phyloP scores from a whole-genome alignment of 2,113 vertebrate species.

The Mohoua ochrocephala region DNA sequence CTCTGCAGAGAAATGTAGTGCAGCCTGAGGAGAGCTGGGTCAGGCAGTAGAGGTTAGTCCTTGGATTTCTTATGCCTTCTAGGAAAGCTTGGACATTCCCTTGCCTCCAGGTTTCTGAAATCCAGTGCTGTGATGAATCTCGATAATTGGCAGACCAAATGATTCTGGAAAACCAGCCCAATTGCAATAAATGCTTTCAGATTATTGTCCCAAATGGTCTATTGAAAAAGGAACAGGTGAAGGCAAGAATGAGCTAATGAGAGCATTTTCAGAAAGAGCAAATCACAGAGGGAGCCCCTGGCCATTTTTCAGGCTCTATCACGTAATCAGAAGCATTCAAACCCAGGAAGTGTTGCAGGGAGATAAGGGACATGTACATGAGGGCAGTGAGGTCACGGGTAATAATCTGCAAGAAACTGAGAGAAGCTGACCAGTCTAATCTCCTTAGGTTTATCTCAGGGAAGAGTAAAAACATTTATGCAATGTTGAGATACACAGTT shows the following conservation, averaged over 20 bases:
- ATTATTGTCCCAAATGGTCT: background rate
- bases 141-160: background rate
- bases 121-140: background rate
- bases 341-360: background rate
- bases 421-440: background rate
- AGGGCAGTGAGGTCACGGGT: background rate
- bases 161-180: background rate
- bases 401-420: background rate
- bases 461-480: background rate
- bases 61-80: background rate
- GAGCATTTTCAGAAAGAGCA: background rate
- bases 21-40: background rate
- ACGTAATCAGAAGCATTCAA: constrained; percentile 23
- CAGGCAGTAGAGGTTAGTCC: background rate
- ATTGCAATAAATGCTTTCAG: background rate
- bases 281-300: background rate
- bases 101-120: background rate
- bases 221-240: background rate
- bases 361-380: background rate
- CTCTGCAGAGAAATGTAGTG: background rate
- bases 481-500: background rate
- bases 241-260: background rate
- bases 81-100: background rate
- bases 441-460: constrained; percentile 21
- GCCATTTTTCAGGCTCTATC: constrained; percentile 3